These are phyloP conservation scores for Acropora tenuis DNA, from an alignment of 64 coral and sea anemone genomes.

Conservation along the genomic window DNA sequence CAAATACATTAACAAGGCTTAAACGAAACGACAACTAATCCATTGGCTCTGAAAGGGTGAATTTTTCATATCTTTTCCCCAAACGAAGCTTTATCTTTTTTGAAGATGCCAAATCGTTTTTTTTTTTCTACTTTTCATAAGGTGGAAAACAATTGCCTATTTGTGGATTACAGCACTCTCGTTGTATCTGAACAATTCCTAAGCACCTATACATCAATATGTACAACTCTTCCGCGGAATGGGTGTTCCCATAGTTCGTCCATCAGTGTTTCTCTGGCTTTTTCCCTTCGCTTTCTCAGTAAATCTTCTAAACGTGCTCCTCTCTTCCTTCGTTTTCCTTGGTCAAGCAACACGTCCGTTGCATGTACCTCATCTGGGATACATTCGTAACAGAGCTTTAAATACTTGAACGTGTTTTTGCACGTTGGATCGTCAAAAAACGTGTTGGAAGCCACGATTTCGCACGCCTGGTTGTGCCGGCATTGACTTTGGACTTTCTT, in stretches of 20 bases:
- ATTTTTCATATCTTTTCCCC: background rate
- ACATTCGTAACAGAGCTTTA: conserved; percentile 98
- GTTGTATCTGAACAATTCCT: background rate
- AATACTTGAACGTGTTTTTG: conserved; percentile 92
- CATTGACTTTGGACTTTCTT: conserved; percentile 91
- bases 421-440: conserved; percentile 99
- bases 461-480: conserved; percentile 87
- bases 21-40: background rate
- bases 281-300: conserved; percentile 77
- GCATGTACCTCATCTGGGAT: conserved; percentile 84
- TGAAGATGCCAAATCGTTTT: background rate
- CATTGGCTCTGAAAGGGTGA: background rate
- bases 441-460: conserved; percentile 92
- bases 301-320: conserved; percentile 82
- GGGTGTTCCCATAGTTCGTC: conserved; percentile 83
- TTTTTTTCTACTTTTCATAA: background rate
- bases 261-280: conserved; percentile 74
- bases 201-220: background rate
- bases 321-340: conserved; percentile 90
- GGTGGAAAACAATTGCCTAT: background rate
- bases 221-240: conserved; percentile 49
- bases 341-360: conserved; percentile 76
- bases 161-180: conserved; percentile 7
- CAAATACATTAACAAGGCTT: no score
- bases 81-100: background rate